Evolutionary conservation across 2,888 invertebrate genomes (phyloP), one percentile per base, ranked within the genome.

Genomic region (Danaus chrysippus): DNA sequence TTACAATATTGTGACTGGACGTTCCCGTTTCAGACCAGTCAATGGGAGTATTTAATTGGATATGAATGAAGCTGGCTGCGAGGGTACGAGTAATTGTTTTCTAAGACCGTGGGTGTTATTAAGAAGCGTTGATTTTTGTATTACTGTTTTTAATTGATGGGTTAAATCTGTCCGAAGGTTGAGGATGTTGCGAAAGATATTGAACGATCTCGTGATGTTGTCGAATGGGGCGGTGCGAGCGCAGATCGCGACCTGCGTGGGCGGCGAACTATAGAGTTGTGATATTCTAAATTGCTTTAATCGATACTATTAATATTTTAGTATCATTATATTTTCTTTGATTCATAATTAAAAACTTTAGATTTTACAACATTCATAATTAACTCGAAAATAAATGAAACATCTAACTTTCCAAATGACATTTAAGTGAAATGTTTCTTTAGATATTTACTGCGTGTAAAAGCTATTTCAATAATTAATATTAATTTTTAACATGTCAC

Each of bases 221-320:
- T 87, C 87, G 86, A 83, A 71, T 81, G 81, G 83, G 83, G 86
- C 84, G 86, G 82, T 77, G 82, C 83, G 73, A 78, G 81, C 80
- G 74, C 76, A 74, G 81, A 76, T 74, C 81, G 83, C 87, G 89
- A 88, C 88, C 88, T 76, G 88, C 87, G 90, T 89, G 85, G 90
- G 90, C 86, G 87, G 84, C 76, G 78, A 73, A 68, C 56, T 59
- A 12, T 79, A 83, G 81, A 69, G 79, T 70, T 78, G 82, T 42
- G 65, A 63, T 49, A 54, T 19, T 63, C 70, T 61, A 56, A 43
- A 56, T 46, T 68, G 70, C 75, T 71, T 71, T 76, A 65, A 58
- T 66, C 62, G 63, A 68, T 62, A 11, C n/a, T 52, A 42, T 61
- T 55, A 34, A 63, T 60, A 56, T 13, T 52, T 59, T 11, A 55